Evolutionary conservation across 2,113 vertebrate species (phyloP).

Genomic region (Otocyon megalotis): DNA sequence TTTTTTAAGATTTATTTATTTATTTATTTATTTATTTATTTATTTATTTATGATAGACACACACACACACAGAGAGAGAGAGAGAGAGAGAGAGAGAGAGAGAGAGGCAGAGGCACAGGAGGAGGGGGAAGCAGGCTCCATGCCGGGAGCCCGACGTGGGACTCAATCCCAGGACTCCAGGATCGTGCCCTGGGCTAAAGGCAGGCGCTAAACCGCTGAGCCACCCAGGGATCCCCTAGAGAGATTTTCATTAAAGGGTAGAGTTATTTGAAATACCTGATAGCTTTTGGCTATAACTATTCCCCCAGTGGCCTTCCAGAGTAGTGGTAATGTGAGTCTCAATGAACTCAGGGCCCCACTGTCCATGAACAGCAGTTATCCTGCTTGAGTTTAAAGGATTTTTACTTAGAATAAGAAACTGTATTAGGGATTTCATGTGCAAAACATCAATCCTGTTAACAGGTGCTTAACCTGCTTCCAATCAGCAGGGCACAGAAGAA

Average conservation of each 20-base stretch:
- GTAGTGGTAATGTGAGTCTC: background rate
- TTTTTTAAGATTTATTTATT: too few species aligned
- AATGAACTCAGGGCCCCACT: background rate
- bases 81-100: too few species aligned
- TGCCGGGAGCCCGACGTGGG: too few species aligned
- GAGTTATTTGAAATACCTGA: background rate
- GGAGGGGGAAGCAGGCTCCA: too few species aligned
- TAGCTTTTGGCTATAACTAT: background rate
- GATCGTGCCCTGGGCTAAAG: too few species aligned
- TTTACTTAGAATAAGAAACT: background rate
- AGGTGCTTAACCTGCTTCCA: background rate
- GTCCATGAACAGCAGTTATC: background rate
- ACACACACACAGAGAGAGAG: too few species aligned
- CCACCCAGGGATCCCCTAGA: background rate
- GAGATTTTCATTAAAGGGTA: background rate
- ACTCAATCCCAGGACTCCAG: too few species aligned
- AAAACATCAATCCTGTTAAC: background rate
- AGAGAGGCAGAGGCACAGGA: too few species aligned
- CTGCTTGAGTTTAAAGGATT: background rate
- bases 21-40: too few species aligned
- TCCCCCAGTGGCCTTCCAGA: background rate
- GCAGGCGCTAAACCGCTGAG: too few species aligned
- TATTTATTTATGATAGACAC: too few species aligned
- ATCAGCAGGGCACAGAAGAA: background rate
- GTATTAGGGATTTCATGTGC: background rate